Evolutionary conservation across 1,140 invertebrate genomes (phyloP).

Genomic region (Pachypeltis micranthus): DNA sequence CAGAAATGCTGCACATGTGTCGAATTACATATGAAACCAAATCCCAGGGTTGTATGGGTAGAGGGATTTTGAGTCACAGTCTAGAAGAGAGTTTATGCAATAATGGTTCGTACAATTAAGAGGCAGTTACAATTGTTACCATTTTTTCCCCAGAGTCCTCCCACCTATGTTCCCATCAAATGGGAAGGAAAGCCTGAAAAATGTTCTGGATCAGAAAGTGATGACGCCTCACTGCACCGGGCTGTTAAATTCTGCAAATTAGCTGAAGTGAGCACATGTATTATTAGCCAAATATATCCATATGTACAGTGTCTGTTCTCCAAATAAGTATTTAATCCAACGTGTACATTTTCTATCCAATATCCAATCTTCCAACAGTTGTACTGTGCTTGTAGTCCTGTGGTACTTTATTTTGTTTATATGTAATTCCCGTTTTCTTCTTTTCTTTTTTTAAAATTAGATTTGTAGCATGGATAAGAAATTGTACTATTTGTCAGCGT

Average conservation of each 20-base stretch:
- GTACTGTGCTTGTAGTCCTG: no score
- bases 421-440: no score
- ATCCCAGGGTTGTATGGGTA: neutral
- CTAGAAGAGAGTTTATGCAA: neutral
- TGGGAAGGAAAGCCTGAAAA: constrained; percentile 48
- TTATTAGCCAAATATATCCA: no score
- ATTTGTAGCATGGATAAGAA: no score
- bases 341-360: neutral
- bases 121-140: neutral
- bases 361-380: neutral
- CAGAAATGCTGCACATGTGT: no score
- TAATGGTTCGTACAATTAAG: neutral
- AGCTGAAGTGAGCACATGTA: constrained; percentile 71
- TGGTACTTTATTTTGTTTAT: no score
- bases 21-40: neutral
- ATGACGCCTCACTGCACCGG: constrained; percentile 56
- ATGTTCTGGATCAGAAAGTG: constrained; percentile 67
- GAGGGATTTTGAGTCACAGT: neutral
- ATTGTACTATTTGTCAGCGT: no score
- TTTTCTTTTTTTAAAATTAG: no score
- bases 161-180: constrained; percentile 72
- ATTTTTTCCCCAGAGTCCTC: constrained; percentile 51
- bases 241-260: constrained; percentile 73
- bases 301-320: no score
- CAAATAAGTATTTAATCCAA: neutral